Conservation (phyloP, 2,113 vertebrate species). For the Ginglymostoma cirratum region DNA sequence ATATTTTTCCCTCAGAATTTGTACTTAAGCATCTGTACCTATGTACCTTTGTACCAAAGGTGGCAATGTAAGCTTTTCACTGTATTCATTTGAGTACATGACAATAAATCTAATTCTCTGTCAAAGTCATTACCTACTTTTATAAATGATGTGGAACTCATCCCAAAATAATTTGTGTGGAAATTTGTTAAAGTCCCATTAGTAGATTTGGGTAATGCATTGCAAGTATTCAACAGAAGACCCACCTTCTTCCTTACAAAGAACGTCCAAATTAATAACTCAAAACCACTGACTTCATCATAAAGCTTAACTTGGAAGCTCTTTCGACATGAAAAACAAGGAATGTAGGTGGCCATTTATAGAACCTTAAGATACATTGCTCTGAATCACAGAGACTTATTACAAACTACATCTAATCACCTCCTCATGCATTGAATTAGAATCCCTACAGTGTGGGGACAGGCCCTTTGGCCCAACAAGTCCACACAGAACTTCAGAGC, state of each 20-base stretch:
- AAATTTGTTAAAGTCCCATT: not conserved
- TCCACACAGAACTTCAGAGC: too few relatives aligned
- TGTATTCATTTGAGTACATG: too few relatives aligned
- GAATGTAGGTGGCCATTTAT: not conserved
- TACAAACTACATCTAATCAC: not conserved
- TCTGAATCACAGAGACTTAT: not conserved
- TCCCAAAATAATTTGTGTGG: not conserved
- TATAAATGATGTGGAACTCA: not conserved
- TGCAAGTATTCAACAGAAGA: not conserved
- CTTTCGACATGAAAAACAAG: not conserved
- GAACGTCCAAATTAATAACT: not conserved
- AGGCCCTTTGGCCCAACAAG: too few relatives aligned
- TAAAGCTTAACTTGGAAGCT: not conserved
- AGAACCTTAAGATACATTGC: not conserved
- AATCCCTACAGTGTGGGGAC: too few relatives aligned
- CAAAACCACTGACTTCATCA: not conserved
- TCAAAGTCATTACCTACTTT: not conserved
- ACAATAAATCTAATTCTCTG: too few relatives aligned
- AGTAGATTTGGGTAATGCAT: not conserved
- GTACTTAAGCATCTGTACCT: too few relatives aligned
- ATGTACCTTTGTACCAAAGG: too few relatives aligned
- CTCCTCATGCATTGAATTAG: too few relatives aligned
- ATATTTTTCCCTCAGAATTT: too few relatives aligned
- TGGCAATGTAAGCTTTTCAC: too few relatives aligned
- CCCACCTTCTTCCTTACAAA: not conserved